Conservation (phyloP, 2,113 vertebrate species). For the Sardina pilchardus region DNA sequence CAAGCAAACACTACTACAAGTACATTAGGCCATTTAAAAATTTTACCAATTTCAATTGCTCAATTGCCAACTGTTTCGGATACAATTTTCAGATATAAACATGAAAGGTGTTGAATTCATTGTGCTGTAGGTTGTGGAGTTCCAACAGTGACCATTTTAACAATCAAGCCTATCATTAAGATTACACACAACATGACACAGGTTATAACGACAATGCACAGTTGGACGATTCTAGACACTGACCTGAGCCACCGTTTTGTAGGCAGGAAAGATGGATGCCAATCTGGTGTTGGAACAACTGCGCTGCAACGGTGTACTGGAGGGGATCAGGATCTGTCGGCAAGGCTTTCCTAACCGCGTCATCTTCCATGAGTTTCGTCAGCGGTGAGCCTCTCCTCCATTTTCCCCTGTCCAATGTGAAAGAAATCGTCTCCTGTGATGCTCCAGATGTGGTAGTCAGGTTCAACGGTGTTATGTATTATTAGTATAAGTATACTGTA, state of each 20-base stretch:
- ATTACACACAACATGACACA: too few species aligned
- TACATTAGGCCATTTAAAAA: too few species aligned
- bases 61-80: not conserved
- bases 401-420: not conserved
- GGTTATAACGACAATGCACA: not conserved
- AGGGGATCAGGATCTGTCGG: conserved; percentile 94
- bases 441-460: not conserved
- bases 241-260: not conserved
- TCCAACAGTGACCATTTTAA: too few species aligned
- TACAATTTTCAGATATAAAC: not conserved
- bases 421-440: not conserved
- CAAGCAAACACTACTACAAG: too few species aligned
- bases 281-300: conserved; percentile 92
- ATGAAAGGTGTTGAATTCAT: too few species aligned
- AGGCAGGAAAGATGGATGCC: conserved; percentile 92
- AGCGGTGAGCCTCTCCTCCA: conserved; percentile 74
- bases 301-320: conserved; percentile 91
- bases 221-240: not conserved
- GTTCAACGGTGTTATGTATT: not conserved
- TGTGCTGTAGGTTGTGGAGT: too few species aligned
- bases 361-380: conserved; percentile 96
- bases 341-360: conserved; percentile 97
- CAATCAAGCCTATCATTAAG: not conserved
- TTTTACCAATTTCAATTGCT: not conserved
- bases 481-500: too few species aligned